phyloP scores from a whole-genome alignment of 2,113 vertebrate genomes.

The Cettia cetti region DNA sequence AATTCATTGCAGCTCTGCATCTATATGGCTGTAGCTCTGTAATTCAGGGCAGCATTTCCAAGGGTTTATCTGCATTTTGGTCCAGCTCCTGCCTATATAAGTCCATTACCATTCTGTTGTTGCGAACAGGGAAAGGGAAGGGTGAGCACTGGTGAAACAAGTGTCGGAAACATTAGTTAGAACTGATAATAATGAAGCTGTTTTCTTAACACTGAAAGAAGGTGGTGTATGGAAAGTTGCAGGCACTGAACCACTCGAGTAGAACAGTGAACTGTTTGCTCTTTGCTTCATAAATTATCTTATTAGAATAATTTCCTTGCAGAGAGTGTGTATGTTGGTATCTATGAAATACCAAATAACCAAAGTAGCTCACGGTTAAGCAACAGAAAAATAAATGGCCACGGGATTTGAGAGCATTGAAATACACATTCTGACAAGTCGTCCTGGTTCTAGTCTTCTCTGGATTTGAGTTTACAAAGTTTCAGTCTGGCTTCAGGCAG shows the following conservation, averaged over 20 bases:
- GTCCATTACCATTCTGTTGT: neutral
- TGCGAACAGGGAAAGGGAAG: neutral
- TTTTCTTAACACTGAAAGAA: neutral
- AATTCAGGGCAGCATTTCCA: neutral
- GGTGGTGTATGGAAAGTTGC: neutral
- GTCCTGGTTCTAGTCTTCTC: neutral
- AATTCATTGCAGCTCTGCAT: constrained; percentile 25
- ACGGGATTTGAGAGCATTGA: neutral
- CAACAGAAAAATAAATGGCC: neutral
- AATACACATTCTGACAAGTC: neutral
- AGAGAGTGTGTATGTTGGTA: rapidly evolving
- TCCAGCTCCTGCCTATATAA: neutral
- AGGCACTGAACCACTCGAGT: rapidly evolving
- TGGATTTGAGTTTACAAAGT: neutral
- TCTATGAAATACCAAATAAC: neutral
- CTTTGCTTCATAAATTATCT: neutral
- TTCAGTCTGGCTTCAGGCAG: neutral
- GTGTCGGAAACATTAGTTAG: neutral
- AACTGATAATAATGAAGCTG: neutral
- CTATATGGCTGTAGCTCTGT: constrained; percentile 12
- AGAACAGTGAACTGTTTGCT: neutral
- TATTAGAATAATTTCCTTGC: neutral
- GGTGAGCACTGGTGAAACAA: neutral
- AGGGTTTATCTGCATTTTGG: neutral
- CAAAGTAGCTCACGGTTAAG: rapidly evolving